Base-by-base conservation (phyloP, 2,888 invertebrate species). In the Chrysolina haemoptera region DNA sequence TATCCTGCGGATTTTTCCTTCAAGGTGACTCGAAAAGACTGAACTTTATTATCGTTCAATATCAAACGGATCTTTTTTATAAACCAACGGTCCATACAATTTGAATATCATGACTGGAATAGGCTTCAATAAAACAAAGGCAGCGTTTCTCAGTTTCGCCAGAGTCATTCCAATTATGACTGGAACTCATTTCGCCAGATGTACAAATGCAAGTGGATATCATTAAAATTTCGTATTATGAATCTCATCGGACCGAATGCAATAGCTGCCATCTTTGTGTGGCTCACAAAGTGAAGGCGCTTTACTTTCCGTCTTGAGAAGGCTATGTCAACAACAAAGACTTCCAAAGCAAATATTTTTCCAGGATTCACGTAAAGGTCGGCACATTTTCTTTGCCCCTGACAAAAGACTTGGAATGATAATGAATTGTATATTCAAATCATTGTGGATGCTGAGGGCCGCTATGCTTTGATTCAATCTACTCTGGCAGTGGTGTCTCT, bases 201-300 rank as follows among this genome's bases (percentile, higher is more conserved):
- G 27, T 12, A 59, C 27, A 27, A 59, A 59, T 53, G 59, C 59
- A 35, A 59, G 59, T 59, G 59, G 59, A 59, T 27, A 27, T 59
- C 59, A 59, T 59, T 59, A 59, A 59, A 59, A 59, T 27, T 59
- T 59, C 35, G n/a, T 35, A 59, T 59, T 59, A 27, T 22, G 59
- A 59, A 14, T 59, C 0, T 0, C 59, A n/a, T 59, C 6, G n/a
- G 27, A 35, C 59, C 35, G 59, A 3, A 59, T 9, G 59, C 22
- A 20, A 20, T 14, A 11, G 22, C 55, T 12, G 12, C n/a, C 59
- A 59, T 59, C 59, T 59, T 59, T 46, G 46, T 14, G 46, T 14
- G 14, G n/a, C 46, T 46, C 46, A 9, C 8, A 59, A 14, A 59
- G 16, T 27, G n/a, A 14, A 10, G 59, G 14, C 27, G 27, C 10